These are phyloP conservation scores for Lypha dubia DNA, from an alignment of 2,888 invertebrate species.

Conservation along the genomic window DNA sequence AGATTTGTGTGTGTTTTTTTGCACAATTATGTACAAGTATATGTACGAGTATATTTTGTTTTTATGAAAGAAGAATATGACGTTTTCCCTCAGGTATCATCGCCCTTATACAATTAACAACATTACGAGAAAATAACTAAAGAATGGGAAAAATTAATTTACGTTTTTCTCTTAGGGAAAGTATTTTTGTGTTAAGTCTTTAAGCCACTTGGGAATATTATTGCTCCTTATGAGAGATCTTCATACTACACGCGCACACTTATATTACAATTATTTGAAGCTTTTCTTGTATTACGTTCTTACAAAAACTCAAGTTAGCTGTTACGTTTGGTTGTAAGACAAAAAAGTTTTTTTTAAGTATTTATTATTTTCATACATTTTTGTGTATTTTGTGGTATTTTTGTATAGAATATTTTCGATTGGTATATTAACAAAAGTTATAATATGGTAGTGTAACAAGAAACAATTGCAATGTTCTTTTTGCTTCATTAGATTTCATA, in stretches of 20 bases:
- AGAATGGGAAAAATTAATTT: constrained; percentile 28
- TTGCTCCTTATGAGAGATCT: neutral
- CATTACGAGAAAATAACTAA: neutral
- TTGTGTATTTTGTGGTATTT: too few relatives aligned
- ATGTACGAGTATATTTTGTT: neutral
- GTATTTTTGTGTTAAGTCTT: constrained; percentile 19
- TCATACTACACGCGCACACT: neutral
- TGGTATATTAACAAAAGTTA: too few relatives aligned
- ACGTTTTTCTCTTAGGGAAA: constrained; percentile 11
- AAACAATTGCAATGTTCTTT: too few relatives aligned
- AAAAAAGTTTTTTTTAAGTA: neutral
- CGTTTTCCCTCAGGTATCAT: constrained; percentile 4
- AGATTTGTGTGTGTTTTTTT: constrained; percentile 51
- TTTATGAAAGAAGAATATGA: neutral
- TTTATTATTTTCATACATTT: neutral
- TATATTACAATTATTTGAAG: neutral
- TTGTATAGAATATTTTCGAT: too few relatives aligned
- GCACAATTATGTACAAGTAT: too few relatives aligned
- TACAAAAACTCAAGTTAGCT: neutral
- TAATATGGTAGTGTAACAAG: too few relatives aligned
- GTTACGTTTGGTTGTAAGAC: neutral
- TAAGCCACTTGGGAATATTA: constrained; percentile 15
- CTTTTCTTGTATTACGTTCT: constrained; percentile 7
- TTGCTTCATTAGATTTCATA: too few relatives aligned
- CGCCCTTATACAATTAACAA: constrained; percentile 11